A percentile compares a stretch with the other conserved stretches of the same genome.
phyloP scores from a whole-genome alignment of 2,113 vertebrate genomes.

The Pygoscelis antarcticus region DNA sequence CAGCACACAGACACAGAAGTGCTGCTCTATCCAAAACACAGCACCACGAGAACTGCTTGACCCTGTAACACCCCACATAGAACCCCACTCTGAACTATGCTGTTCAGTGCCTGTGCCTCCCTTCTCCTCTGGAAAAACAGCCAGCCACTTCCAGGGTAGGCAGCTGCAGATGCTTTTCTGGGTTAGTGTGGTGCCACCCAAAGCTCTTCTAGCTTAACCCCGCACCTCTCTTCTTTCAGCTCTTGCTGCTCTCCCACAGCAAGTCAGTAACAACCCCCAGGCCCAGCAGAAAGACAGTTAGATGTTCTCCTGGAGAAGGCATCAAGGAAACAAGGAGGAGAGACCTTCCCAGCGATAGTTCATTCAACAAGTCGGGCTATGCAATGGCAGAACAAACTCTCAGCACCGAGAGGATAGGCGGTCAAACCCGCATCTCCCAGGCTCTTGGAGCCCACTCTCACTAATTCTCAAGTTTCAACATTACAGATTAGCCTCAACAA shows the following conservation, averaged over 20 bases:
- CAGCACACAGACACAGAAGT: fast-evolving
- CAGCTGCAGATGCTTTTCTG: not conserved
- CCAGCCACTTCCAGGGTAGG: not conserved
- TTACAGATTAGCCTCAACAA: not conserved
- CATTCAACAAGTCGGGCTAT: not conserved
- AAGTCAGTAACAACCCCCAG: not conserved
- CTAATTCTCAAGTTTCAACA: not conserved
- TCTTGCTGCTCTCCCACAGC: not conserved
- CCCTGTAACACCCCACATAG: not conserved
- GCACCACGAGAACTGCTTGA: not conserved
- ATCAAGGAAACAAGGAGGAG: not conserved
- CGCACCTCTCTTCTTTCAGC: not conserved
- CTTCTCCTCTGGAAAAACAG: not conserved
- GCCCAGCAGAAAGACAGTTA: not conserved
- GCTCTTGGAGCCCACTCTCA: not conserved
- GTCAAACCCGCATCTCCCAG: not conserved
- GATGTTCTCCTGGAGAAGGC: not conserved
- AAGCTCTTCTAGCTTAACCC: not conserved
- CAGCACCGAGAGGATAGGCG: fast-evolving
- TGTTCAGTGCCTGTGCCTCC: not conserved
- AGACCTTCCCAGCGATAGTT: not conserved
- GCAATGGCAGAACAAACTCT: not conserved
- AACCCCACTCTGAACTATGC: fast-evolving
- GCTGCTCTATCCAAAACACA: not conserved
- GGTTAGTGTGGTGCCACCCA: not conserved